phyloP scores from a whole-genome alignment of 1,140 invertebrate genomes.

The Zaprionus nigranus region DNA sequence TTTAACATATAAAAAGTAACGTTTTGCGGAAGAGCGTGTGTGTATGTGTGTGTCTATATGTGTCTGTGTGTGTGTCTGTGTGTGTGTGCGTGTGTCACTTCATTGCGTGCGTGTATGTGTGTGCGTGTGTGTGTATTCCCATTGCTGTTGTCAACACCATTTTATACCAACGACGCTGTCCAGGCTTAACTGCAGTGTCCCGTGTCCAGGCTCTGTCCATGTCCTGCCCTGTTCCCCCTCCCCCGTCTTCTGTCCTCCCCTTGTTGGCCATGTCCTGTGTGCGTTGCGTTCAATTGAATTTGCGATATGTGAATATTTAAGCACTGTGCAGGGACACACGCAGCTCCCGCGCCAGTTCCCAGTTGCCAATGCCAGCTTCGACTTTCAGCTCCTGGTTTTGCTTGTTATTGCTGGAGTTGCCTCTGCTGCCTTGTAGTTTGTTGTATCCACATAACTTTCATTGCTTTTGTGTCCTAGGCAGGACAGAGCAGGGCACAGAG shows the following conservation, averaged over 20 bases:
- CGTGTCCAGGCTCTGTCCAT: conserved; percentile 16
- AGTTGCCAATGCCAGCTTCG: background rate
- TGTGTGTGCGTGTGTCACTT: conserved; percentile 16
- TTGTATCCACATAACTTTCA: conserved; percentile 72
- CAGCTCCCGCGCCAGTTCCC: background rate
- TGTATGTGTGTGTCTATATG: background rate
- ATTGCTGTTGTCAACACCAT: conserved; percentile 82
- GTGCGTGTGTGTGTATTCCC: conserved; percentile 58
- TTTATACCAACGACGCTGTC: conserved; percentile 62
- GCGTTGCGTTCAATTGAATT: conserved; percentile 81
- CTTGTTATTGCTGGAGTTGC: conserved; percentile 19
- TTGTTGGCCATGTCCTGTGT: conserved; percentile 32
- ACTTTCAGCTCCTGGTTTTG: conserved; percentile 12
- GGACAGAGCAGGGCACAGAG: background rate
- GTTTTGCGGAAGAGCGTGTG: conserved; percentile 43
- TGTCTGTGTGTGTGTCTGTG: background rate
- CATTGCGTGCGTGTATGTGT: conserved; percentile 20
- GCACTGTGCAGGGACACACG: conserved; percentile 71
- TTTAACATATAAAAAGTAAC: conserved; percentile 84
- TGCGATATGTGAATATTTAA: conserved; percentile 83
- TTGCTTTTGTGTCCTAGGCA: conserved; percentile 51
- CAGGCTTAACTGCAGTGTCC: conserved; percentile 68
- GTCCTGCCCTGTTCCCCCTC: background rate
- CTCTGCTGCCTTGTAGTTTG: conserved; percentile 30
- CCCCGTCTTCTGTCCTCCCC: background rate